Evolutionary conservation across 2,888 invertebrate species (phyloP).

Genomic region (Pyrrhia umbra): DNA sequence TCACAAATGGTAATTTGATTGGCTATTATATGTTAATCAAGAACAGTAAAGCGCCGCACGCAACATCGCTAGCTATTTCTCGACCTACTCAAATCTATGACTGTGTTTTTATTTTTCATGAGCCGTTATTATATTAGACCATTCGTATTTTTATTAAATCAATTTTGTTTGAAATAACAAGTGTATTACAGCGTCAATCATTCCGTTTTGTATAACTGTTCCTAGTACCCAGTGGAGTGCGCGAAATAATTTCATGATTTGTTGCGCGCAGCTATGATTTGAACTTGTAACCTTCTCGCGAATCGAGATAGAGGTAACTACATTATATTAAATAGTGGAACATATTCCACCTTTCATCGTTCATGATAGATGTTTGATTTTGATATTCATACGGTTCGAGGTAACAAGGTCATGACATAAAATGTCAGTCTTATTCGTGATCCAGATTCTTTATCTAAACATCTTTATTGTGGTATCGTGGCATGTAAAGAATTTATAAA

Average conservation of each 20-base stretch:
- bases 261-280: slow-evolving; percentile 62
- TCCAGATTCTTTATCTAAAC: slow-evolving; percentile 61
- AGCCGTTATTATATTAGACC: slow-evolving; percentile 42
- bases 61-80: slow-evolving; percentile 59
- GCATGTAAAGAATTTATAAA: slow-evolving; percentile 62
- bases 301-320: slow-evolving; percentile 55
- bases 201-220: slow-evolving; percentile 60
- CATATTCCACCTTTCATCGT: slow-evolving; percentile 61
- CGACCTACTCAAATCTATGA: slow-evolving; percentile 60
- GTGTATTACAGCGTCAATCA: slow-evolving; percentile 61
- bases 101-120: slow-evolving; percentile 45
- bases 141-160: slow-evolving; percentile 54
- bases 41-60: slow-evolving; percentile 74
- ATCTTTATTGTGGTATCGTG: slow-evolving; percentile 60
- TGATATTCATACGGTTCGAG: slow-evolving; percentile 59
- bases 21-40: slow-evolving; percentile 81
- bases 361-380: slow-evolving; percentile 64
- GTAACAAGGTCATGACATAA: slow-evolving; percentile 65
- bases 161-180: slow-evolving; percentile 55
- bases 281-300: slow-evolving; percentile 71
- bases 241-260: slow-evolving; percentile 57
- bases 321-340: slow-evolving; percentile 56
- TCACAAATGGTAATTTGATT: slow-evolving; percentile 76
- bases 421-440: slow-evolving; percentile 61
- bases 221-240: slow-evolving; percentile 39